Evolutionary conservation across 2,797 vertebrate genomes (phyloP).

Genomic region (Mallotus villosus): DNA sequence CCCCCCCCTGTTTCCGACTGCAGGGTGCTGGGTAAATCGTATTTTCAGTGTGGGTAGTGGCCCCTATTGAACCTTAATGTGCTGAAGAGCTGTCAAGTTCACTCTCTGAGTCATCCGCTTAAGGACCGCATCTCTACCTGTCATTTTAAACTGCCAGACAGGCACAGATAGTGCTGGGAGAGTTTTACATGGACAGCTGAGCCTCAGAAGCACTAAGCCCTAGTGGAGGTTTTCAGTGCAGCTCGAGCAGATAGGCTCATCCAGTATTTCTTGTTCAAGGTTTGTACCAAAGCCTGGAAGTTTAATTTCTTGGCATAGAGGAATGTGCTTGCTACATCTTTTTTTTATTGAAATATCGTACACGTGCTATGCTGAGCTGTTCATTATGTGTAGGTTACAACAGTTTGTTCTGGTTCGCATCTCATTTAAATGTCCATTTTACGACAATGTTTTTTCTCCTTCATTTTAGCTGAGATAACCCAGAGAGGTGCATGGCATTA

Average conservation of each 20-base stretch:
- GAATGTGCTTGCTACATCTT: no score
- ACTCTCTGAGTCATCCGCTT: constrained; percentile 12
- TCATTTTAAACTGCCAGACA: constrained; percentile 41
- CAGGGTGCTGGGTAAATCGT: background rate
- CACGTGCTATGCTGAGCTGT: background rate
- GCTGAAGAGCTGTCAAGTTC: constrained; percentile 24
- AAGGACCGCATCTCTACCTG: constrained; percentile 28
- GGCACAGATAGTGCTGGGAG: constrained; percentile 20
- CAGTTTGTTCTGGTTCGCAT: background rate
- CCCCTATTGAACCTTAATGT: background rate
- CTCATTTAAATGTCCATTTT: background rate
- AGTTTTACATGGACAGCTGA: constrained; percentile 18
- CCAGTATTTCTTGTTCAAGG: constrained; percentile 19
- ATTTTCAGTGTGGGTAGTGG: background rate
- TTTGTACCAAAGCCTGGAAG: background rate
- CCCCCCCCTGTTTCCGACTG: background rate
- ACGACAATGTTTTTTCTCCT: background rate
- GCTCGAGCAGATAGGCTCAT: background rate
- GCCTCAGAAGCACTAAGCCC: constrained; percentile 8
- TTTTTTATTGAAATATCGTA: background rate
- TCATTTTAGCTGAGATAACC: background rate
- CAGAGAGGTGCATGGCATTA: constrained; percentile 3
- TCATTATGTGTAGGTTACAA: background rate
- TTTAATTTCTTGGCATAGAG: background rate
- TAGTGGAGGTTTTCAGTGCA: constrained; percentile 10